phyloP scores from a whole-genome alignment of 2,797 vertebrate genomes.

The Hylomyscus alleni region DNA sequence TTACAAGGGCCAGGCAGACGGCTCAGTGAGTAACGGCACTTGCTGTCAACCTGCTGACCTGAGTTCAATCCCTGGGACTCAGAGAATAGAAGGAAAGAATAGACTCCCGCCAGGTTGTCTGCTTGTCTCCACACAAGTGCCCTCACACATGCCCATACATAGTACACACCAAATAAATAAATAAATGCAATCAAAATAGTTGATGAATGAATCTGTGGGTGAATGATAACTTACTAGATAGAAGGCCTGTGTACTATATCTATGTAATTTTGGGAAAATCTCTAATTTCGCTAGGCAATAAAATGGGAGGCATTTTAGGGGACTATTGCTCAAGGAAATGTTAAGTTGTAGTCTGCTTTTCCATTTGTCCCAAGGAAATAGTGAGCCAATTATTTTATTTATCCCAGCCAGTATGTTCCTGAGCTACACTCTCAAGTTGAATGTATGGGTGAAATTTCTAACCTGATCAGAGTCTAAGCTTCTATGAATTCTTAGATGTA shows the following conservation, averaged over 20 bases:
- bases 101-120: neutral
- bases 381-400: neutral
- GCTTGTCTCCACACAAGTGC: neutral
- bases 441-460: conserved; percentile 37
- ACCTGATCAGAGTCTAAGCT: conserved; percentile 52
- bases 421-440: conserved; percentile 15
- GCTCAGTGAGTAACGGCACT: neutral
- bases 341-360: neutral
- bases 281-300: conserved; percentile 15
- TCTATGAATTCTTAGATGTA: conserved; percentile 15
- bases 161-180: neutral
- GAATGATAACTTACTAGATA: neutral
- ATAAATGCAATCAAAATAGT: neutral
- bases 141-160: neutral
- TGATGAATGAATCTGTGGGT: neutral
- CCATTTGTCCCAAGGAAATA: conserved; percentile 61
- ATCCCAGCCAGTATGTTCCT: neutral
- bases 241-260: neutral
- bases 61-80: neutral
- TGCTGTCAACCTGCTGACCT: neutral
- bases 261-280: conserved; percentile 37
- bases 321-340: conserved; percentile 24
- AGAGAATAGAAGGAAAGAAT: neutral
- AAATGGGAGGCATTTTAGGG: conserved; percentile 6
- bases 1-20: neutral